Conservation (phyloP, 1,140 invertebrate species). For the Megalopta genalis region DNA sequence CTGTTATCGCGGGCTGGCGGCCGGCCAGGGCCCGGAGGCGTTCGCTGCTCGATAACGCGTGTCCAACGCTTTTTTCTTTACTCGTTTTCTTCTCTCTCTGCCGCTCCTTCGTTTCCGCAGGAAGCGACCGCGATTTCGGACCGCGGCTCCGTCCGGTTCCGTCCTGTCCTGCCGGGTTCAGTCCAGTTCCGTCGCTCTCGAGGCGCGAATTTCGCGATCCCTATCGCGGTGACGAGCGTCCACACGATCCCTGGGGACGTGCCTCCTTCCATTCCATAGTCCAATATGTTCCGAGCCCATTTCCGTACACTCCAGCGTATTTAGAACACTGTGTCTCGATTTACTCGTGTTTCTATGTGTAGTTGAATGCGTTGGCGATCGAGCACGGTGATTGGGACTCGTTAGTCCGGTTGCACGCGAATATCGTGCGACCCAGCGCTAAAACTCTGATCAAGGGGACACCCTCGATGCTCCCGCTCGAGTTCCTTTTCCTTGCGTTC, state of each 20-base stretch:
- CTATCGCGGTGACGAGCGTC: constrained; percentile 3
- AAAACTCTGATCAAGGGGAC: no score
- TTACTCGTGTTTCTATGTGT: constrained; percentile 16
- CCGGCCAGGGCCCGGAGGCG: neutral
- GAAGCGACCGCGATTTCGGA: neutral
- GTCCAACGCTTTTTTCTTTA: neutral
- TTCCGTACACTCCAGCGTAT: constrained; percentile 7
- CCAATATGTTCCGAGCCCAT: neutral
- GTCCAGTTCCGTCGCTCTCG: no score
- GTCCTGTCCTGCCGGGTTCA: no score
- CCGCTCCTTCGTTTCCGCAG: neutral
- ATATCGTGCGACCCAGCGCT: neutral
- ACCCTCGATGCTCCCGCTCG: no score
- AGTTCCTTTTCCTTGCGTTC: no score
- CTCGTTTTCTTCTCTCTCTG: neutral
- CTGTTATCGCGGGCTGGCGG: neutral
- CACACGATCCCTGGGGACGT: constrained; percentile 17
- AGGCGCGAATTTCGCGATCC: no score
- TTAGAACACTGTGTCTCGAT: neutral
- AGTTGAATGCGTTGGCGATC: constrained; percentile 33
- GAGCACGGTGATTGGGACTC: constrained; percentile 30
- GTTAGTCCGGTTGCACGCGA: neutral
- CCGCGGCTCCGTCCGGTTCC: no score
- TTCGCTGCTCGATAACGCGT: neutral
- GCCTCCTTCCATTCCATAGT: neutral